These are phyloP conservation scores for Sebastes reedi DNA, from an alignment of 2,797 vertebrate species.

Conservation along the genomic window DNA sequence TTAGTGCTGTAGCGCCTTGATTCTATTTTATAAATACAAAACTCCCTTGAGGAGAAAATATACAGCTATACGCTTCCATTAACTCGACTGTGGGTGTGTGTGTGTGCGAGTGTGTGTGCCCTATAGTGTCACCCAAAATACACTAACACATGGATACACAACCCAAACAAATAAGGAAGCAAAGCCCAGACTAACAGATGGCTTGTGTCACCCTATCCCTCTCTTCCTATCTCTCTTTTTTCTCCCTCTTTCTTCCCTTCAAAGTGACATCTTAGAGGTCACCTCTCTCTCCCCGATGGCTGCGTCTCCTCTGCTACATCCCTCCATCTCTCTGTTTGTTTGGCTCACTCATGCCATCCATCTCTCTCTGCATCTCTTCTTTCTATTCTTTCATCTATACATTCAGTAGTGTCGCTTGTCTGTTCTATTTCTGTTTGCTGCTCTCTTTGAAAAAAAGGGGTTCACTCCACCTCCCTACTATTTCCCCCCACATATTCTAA, in stretches of 20 bases:
- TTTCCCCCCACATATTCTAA: background rate
- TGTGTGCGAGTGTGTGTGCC: background rate
- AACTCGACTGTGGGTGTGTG: slow-evolving; percentile 1
- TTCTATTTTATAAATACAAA: slow-evolving; percentile 26
- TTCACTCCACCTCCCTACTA: background rate
- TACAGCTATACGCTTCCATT: slow-evolving; percentile 27
- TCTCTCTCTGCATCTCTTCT: slow-evolving; percentile 8
- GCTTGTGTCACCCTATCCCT: slow-evolving; percentile 62
- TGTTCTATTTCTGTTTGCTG: background rate
- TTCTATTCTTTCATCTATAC: background rate
- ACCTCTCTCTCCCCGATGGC: slow-evolving; percentile 45
- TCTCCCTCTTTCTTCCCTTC: slow-evolving; percentile 47
- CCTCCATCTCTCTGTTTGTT: slow-evolving; percentile 24
- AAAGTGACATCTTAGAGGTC: slow-evolving; percentile 69
- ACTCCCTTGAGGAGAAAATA: slow-evolving; percentile 27
- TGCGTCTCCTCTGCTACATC: slow-evolving; percentile 28
- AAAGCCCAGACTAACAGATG: slow-evolving; percentile 75
- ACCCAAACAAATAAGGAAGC: slow-evolving; percentile 61
- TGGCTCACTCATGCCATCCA: background rate
- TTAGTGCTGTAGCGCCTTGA: background rate
- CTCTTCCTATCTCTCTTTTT: slow-evolving; percentile 50
- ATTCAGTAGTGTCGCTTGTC: background rate
- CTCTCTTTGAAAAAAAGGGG: background rate
- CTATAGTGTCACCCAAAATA: slow-evolving; percentile 55
- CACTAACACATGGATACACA: slow-evolving; percentile 51